A percentile compares a stretch with the other conserved stretches of the same genome.
Evolutionary conservation across 2,113 vertebrate species (phyloP).

Genomic region (Tetraodon nigroviridis): DNA sequence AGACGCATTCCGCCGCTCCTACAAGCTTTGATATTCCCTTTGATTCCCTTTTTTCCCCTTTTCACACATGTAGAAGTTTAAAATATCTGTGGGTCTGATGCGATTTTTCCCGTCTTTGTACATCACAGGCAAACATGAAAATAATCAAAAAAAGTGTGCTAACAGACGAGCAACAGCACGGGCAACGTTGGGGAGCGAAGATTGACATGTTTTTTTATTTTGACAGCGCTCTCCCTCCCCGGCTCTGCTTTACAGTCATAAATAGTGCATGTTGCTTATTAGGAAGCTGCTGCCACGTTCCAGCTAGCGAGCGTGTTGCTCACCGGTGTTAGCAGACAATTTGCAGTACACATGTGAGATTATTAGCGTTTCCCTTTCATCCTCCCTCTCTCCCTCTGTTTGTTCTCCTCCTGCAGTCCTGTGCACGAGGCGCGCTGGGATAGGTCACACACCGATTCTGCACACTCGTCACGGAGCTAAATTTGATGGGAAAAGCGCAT

Average conservation of each 20-base stretch:
- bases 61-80: conserved; percentile 61
- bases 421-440: conserved; percentile 63
- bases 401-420: conserved; percentile 36
- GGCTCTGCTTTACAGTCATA: conserved; percentile 72
- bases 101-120: conserved; percentile 73
- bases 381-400: conserved; percentile 44
- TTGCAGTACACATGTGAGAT: conserved; percentile 72
- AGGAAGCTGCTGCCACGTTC: conserved; percentile 55
- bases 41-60: conserved; percentile 54
- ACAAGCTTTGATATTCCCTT: conserved; percentile 74
- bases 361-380: conserved; percentile 72
- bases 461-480: conserved; percentile 57
- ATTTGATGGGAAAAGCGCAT: conserved; percentile 65
- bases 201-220: conserved; percentile 76
- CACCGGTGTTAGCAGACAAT: conserved; percentile 66
- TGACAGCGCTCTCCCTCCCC: conserved; percentile 66
- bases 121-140: conserved; percentile 70
- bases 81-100: conserved; percentile 66
- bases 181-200: conserved; percentile 63
- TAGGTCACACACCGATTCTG: conserved; percentile 44
- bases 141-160: conserved; percentile 48
- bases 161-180: conserved; percentile 63
- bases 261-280: conserved; percentile 78
- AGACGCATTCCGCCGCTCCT: conserved; percentile 52
- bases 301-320: conserved; percentile 50